A percentile compares a stretch with the other conserved stretches of the same genome.
Conservation (phyloP, 2,113 vertebrate genomes). For the Aepyceros melampus region DNA sequence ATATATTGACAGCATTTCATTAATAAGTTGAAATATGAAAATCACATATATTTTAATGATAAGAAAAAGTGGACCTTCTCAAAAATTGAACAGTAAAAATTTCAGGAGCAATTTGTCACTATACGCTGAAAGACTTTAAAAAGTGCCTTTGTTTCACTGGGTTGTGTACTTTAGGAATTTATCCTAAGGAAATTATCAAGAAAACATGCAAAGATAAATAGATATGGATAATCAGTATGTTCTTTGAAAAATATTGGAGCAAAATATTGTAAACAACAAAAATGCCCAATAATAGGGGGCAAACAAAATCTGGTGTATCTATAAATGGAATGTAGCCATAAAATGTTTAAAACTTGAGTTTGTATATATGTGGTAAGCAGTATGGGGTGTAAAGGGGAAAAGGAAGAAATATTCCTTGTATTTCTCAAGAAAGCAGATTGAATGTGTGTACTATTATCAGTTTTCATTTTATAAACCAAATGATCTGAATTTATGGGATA, state of each 20-base stretch:
- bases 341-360: background rate
- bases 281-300: background rate
- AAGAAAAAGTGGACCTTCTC: background rate
- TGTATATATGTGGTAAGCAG: background rate
- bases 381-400: background rate
- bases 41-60: background rate
- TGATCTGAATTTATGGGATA: background rate
- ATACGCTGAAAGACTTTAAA: background rate
- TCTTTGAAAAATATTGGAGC: background rate
- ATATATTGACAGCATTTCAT: background rate
- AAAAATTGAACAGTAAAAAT: background rate
- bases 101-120: background rate
- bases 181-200: background rate
- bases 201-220: background rate
- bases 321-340: background rate
- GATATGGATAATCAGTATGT: background rate
- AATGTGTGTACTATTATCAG: background rate
- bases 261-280: background rate
- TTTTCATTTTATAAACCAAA: slow-evolving; percentile 1
- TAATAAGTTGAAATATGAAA: background rate
- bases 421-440: background rate
- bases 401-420: background rate
- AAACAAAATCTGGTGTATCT: background rate
- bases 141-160: background rate
- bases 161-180: background rate